Conservation (phyloP, 1,140 invertebrate genomes). For the Limonius californicus region DNA sequence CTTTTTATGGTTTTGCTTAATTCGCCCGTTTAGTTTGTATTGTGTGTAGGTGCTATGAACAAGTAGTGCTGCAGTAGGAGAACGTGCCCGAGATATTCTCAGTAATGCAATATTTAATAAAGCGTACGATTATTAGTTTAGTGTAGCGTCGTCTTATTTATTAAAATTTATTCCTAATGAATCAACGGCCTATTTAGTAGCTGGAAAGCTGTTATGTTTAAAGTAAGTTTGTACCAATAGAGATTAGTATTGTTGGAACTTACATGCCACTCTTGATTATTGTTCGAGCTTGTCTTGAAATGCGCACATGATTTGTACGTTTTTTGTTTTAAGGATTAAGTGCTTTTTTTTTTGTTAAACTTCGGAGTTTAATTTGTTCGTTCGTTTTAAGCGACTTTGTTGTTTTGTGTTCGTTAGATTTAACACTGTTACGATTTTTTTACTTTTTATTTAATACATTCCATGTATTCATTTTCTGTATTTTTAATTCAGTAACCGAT, state of each 20-base stretch:
- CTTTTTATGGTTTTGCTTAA: neutral
- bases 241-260: neutral
- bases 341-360: neutral
- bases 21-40: neutral
- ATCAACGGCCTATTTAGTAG: slow-evolving; percentile 6
- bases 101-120: slow-evolving; percentile 3
- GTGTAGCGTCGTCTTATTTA: neutral
- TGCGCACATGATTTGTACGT: neutral
- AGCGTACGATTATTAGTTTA: neutral
- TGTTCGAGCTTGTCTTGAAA: slow-evolving; percentile 3
- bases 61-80: neutral
- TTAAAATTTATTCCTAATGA: slow-evolving; percentile 11
- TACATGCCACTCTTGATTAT: no score
- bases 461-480: neutral
- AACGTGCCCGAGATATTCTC: slow-evolving; percentile 9
- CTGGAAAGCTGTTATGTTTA: neutral
- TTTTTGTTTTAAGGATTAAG: neutral
- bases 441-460: neutral
- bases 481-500: neutral
- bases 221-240: neutral
- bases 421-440: no score
- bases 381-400: neutral
- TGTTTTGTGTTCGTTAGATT: neutral
- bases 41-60: no score
- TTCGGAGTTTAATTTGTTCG: neutral